Percentiles rank a stretch among this genome's conserved stretches.
Conservation (phyloP, 2,113 vertebrate species). For the Campylomormyrus numenius region DNA sequence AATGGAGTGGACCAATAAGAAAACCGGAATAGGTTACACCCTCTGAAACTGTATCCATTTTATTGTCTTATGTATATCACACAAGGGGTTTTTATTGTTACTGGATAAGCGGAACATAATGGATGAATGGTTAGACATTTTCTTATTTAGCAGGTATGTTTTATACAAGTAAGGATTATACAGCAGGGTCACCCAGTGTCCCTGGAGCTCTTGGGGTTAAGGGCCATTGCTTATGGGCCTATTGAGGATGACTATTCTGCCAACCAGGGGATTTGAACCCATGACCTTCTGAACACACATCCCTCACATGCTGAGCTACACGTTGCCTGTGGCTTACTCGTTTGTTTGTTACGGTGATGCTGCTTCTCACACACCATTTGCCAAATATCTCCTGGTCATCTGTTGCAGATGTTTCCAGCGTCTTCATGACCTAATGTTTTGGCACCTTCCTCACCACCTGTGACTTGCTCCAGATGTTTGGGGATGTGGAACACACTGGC, state of each 20-base stretch:
- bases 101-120: not conserved
- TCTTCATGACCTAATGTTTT: not conserved
- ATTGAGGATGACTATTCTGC: not conserved
- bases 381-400: not conserved
- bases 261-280: not conserved
- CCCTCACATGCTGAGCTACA: not conserved
- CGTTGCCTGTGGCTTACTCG: not conserved
- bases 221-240: not conserved
- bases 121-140: not conserved
- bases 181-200: not conserved
- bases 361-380: not conserved
- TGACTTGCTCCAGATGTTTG: not conserved
- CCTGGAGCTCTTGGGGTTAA: not conserved
- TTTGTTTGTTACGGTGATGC: not conserved
- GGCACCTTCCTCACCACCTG: not conserved
- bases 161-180: not conserved
- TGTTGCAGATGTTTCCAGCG: not conserved
- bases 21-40: not conserved
- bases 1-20: not conserved
- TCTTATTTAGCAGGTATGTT: not conserved
- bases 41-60: not conserved
- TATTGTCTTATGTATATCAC: not conserved
- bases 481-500: not conserved
- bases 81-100: not conserved
- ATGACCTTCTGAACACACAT: not conserved